These are phyloP conservation scores for Phataginus tricuspis DNA, from an alignment of 2,797 vertebrate genomes.

Conservation along the genomic window DNA sequence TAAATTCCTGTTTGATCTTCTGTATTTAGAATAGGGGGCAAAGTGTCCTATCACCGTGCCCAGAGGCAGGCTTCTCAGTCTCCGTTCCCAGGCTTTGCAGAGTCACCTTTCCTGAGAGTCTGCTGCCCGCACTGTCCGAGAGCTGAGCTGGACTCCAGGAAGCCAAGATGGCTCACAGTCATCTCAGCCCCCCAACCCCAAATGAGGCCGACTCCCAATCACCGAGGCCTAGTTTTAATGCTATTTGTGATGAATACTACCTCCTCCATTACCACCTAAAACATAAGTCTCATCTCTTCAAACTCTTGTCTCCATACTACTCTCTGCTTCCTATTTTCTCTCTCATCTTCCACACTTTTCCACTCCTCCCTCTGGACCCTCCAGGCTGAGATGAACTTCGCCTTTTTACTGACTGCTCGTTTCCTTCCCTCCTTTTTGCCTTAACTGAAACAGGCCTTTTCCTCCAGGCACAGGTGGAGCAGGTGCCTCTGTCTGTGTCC, in stretches of 20 bases:
- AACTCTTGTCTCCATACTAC: not conserved
- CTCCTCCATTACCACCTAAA: not conserved
- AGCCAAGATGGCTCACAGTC: not conserved
- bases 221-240: not conserved
- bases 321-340: not conserved
- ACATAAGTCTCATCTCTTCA: not conserved
- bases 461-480: not conserved
- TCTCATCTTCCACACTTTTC: not conserved
- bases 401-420: not conserved
- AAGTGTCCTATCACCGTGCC: not conserved
- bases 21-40: not conserved
- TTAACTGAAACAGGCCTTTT: not conserved
- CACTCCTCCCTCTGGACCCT: not conserved
- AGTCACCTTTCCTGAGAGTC: not conserved
- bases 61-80: not conserved
- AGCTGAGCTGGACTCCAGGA: not conserved
- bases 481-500: not conserved
- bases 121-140: not conserved
- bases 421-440: not conserved
- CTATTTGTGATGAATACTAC: not conserved
- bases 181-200: not conserved
- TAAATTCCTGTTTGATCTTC: not conserved
- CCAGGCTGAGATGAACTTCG: not conserved
- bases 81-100: not conserved
- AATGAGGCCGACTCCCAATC: not conserved